Evolutionary conservation across 1,140 invertebrate genomes (phyloP), one percentile per base, ranked within the genome.

Genomic region (Adoxophyes honmai): DNA sequence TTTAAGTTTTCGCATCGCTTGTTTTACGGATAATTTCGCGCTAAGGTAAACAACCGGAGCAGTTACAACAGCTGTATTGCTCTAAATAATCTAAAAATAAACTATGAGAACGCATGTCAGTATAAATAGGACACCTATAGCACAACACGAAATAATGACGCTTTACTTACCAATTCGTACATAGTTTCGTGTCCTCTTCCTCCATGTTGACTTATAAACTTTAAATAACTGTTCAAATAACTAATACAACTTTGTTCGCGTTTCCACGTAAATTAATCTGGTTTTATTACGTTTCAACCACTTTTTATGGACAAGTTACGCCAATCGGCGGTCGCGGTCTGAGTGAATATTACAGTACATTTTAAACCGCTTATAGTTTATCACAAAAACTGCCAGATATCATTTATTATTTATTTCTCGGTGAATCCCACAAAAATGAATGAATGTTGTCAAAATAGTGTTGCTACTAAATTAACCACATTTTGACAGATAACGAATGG

Each of bases 111-210:
- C 75, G 67, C 70, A 73, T 53, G 58, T 51, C 42, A 56, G 64
- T 72, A 72, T 65, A 74, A 78, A 81, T 78, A 78, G 75, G 59
- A 64, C 67, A 71, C 72, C 69, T 75, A 78, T 77, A 74, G 72
- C 67, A 81, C 68, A 73, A 74, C 66, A 66, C 51, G 54, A 33
- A n/a, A 15, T 10, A 34, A 18, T n/a, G 21, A 28, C 6, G 53
- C 11, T 39, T 55, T 44, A 66, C 60, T 72, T 52, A 78, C 75
- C 75, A 78, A 61, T 78, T 78, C 8, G 66, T 55, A 55, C 75
- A 78, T n/a, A 44, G 64, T 59, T 74, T 74, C 28, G 55, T 66
- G 42, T 67, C 73, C 34, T 33, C 57, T 55, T 72, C 70, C 4
- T 75, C 71, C 73, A 78, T 68, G 21, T 66, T 60, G 10, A 4